Percentiles rank a stretch among this genome's conserved stretches.
phyloP scores from a whole-genome alignment of 1,140 invertebrate species.

The Meloidogyne hapla region DNA sequence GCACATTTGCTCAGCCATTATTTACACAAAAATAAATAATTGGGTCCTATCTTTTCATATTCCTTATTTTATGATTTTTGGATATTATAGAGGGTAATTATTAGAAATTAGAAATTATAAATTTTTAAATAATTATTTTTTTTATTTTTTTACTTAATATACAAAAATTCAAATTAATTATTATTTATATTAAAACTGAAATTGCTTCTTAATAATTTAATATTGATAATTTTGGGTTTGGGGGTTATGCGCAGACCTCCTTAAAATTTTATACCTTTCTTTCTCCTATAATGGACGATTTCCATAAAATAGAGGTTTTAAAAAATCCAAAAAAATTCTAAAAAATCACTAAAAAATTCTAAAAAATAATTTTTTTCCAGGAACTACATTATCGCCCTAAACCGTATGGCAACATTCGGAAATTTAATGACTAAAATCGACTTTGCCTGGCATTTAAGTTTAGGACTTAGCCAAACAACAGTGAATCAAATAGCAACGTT shows the following conservation, averaged over 20 bases:
- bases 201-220: no score
- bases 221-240: no score
- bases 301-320: background rate
- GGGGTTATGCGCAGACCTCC: no score
- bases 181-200: no score
- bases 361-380: conserved; percentile 65
- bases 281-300: no score
- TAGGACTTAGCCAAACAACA: conserved; percentile 59
- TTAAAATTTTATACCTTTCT: no score
- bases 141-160: no score
- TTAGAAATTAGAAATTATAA: no score
- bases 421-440: conserved; percentile 52
- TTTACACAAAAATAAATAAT: background rate
- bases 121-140: no score
- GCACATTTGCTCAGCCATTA: background rate
- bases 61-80: background rate
- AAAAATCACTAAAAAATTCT: background rate
- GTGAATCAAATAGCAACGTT: conserved; percentile 57
- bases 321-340: background rate
- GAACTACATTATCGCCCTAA: conserved; percentile 77
- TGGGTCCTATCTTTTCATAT: background rate
- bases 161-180: no score
- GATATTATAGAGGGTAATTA: conserved; percentile 1
- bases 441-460: conserved; percentile 50
- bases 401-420: conserved; percentile 66